phyloP scores from a whole-genome alignment of 2,888 invertebrate genomes.

The Tethea ocularis region DNA sequence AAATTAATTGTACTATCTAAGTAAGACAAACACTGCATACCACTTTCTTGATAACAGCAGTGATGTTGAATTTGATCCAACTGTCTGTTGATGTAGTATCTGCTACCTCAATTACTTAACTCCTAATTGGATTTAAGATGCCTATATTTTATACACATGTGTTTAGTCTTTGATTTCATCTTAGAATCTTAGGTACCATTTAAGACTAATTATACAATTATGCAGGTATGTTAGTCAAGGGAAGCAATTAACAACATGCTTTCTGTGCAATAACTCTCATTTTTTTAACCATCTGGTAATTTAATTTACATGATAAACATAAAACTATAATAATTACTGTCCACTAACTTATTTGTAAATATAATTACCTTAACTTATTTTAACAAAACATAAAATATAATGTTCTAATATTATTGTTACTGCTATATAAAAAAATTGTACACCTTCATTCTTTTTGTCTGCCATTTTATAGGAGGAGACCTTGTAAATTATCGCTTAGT shows the following conservation, averaged over 20 bases:
- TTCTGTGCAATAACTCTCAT: not conserved
- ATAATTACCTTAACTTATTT: not conserved
- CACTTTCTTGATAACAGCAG: too few relatives aligned
- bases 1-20: too few relatives aligned
- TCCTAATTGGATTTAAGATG: too few relatives aligned
- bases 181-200: not conserved
- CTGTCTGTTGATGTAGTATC: too few relatives aligned
- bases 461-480: slow-evolving; percentile 61
- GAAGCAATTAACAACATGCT: not conserved
- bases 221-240: too few relatives aligned
- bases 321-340: not conserved
- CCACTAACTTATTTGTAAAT: not conserved
- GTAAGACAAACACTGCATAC: too few relatives aligned
- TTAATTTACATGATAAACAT: too few relatives aligned
- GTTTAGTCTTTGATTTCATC: too few relatives aligned
- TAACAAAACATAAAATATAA: not conserved
- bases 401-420: not conserved
- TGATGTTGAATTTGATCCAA: too few relatives aligned
- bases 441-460: slow-evolving; percentile 34
- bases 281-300: not conserved
- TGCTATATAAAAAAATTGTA: too few relatives aligned
- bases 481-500: slow-evolving; percentile 35
- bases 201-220: not conserved
- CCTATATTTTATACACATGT: too few relatives aligned
- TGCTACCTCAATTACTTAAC: too few relatives aligned